A percentile compares a stretch with the other conserved stretches of the same genome.
Evolutionary conservation across 2,888 invertebrate genomes (phyloP).

Genomic region (Mimas tiliae): DNA sequence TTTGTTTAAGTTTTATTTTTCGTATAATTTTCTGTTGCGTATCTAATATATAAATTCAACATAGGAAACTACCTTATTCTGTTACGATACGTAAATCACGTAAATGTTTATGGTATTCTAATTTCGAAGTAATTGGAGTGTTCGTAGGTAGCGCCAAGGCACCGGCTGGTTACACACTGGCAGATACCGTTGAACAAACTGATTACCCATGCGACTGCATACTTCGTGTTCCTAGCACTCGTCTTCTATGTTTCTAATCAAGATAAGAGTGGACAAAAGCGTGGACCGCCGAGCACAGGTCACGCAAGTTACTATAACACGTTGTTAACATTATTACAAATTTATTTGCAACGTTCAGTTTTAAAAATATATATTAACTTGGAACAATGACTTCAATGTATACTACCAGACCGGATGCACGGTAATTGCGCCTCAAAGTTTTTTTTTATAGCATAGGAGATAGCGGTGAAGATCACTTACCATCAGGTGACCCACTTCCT

Average conservation of each 20-base stretch:
- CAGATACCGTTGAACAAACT: constrained; percentile 89
- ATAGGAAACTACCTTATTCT: too few species aligned
- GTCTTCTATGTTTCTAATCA: constrained; percentile 86
- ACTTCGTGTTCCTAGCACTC: constrained; percentile 86
- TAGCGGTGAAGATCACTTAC: too few species aligned
- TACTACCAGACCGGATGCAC: too few species aligned
- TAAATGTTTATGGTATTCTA: constrained; percentile 5
- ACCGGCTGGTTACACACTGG: constrained; percentile 79
- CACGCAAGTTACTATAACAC: constrained; percentile 19
- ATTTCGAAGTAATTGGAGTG: constrained; percentile 41
- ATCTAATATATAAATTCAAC: too few species aligned
- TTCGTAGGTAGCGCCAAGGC: constrained; percentile 62
- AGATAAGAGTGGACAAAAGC: constrained; percentile 82
- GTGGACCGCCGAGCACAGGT: constrained; percentile 86
- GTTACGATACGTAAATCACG: background rate
- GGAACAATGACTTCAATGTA: too few species aligned
- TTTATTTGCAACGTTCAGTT: background rate
- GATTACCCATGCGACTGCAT: constrained; percentile 87
- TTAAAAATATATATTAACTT: too few species aligned
- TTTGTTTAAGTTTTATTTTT: too few species aligned
- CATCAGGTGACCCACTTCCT: too few species aligned
- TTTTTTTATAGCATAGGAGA: too few species aligned
- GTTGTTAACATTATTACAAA: background rate
- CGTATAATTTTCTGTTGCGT: too few species aligned
- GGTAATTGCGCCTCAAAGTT: too few species aligned